Percentiles rank a stretch among this genome's conserved stretches.
Evolutionary conservation across 2,113 vertebrate species (phyloP).

Genomic region (Parus major): DNA sequence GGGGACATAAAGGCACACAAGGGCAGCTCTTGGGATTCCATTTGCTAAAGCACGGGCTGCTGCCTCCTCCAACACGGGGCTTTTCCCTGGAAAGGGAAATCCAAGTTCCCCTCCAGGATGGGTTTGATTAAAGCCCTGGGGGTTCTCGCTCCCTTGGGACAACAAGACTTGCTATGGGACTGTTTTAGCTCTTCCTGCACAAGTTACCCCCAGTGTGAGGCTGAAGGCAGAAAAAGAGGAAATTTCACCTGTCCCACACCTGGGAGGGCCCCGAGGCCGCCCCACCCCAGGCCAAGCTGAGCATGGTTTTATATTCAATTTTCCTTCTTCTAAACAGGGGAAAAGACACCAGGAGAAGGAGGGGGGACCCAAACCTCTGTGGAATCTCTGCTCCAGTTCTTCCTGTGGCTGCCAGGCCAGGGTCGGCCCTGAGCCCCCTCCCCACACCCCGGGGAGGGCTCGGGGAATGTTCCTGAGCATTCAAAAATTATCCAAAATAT

Average conservation of each 20-base stretch:
- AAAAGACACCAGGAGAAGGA: not conserved
- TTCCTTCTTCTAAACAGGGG: not conserved
- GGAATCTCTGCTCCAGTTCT: not conserved
- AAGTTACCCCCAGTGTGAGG: not conserved
- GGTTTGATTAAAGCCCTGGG: not conserved
- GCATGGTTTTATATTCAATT: accelerated
- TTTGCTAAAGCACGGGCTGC: accelerated
- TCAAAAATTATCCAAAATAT: not conserved
- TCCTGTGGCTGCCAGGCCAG: not conserved
- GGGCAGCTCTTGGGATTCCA: not conserved
- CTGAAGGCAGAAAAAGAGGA: not conserved
- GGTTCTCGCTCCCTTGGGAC: not conserved
- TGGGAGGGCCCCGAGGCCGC: not conserved
- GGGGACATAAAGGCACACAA: not conserved
- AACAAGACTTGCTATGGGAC: not conserved
- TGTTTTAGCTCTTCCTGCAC: not conserved
- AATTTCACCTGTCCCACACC: not conserved
- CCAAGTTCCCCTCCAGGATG: not conserved
- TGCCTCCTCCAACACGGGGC: not conserved
- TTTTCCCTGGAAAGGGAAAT: not conserved
- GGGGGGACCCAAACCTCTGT: not conserved
- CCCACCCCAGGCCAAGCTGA: not conserved
- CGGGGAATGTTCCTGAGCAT: not conserved
- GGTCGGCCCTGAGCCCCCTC: not conserved
- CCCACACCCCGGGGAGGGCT: accelerated